These are phyloP conservation scores for Brachypodius melanocephalos DNA, from an alignment of 2,113 vertebrate genomes.

Conservation along the genomic window DNA sequence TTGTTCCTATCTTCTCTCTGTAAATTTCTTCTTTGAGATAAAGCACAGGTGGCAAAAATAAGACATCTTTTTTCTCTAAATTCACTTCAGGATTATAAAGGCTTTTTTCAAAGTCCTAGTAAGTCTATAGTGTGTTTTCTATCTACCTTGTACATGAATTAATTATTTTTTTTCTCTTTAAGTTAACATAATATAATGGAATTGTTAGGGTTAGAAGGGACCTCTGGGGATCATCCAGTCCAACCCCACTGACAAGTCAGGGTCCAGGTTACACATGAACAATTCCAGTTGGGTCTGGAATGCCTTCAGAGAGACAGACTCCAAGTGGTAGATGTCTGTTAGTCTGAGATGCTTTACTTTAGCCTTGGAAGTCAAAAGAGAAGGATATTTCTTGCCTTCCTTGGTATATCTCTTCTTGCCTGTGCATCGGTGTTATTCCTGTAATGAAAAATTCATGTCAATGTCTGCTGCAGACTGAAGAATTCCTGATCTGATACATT, in stretches of 20 bases:
- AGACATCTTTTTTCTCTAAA: background rate
- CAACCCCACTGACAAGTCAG: background rate
- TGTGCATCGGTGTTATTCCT: background rate
- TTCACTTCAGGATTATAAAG: background rate
- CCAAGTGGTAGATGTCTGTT: background rate
- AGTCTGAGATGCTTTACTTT: background rate
- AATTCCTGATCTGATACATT: background rate
- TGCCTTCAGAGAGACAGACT: background rate
- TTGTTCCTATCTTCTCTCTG: background rate
- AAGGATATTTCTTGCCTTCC: background rate
- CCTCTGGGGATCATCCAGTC: background rate
- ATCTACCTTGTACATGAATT: background rate
- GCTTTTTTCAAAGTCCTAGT: background rate
- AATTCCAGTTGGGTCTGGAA: background rate
- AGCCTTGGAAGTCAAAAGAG: background rate
- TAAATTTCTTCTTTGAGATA: background rate
- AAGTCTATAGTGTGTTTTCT: background rate
- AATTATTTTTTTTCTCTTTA: background rate
- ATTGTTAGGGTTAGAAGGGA: background rate
- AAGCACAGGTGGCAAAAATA: background rate
- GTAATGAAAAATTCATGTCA: background rate
- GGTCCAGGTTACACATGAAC: background rate
- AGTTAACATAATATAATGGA: background rate
- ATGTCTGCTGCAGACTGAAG: background rate
- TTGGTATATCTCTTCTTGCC: background rate